Percentiles rank a stretch among this genome's conserved stretches.
These are phyloP conservation scores for Mugil cephalus DNA, from an alignment of 2,113 vertebrate species.

Conservation along the genomic window DNA sequence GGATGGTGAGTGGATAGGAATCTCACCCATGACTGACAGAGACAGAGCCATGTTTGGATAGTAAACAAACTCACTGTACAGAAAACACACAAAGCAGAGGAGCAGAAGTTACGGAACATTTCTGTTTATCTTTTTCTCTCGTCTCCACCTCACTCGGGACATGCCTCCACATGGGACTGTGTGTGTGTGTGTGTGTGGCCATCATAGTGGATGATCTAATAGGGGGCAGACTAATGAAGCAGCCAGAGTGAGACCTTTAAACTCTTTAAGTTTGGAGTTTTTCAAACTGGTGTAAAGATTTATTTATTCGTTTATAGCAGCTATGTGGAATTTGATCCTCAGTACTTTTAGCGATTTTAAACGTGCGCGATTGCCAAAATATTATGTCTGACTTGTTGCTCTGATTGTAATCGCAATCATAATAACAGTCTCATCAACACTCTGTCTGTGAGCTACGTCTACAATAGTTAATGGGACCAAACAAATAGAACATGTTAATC, in stretches of 20 bases:
- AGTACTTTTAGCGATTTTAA: too few relatives aligned
- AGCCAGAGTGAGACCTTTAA: background rate
- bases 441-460: too few relatives aligned
- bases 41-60: constrained; percentile 59
- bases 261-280: background rate
- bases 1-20: constrained; percentile 21
- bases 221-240: background rate
- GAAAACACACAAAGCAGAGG: constrained; percentile 58
- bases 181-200: background rate
- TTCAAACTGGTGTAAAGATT: too few relatives aligned
- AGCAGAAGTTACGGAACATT: constrained; percentile 56
- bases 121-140: constrained; percentile 57
- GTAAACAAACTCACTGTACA: constrained; percentile 56
- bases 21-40: background rate
- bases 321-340: background rate
- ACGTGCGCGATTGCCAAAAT: too few relatives aligned
- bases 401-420: too few relatives aligned
- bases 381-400: too few relatives aligned
- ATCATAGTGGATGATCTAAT: constrained; percentile 23
- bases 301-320: too few relatives aligned
- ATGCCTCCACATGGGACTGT: constrained; percentile 37
- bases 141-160: constrained; percentile 26
- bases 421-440: too few relatives aligned
- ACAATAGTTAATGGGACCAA: too few relatives aligned
- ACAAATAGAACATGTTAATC: too few relatives aligned